These are phyloP conservation scores for Spilosoma lubricipeda DNA, from an alignment of 2,888 invertebrate species.

Conservation along the genomic window DNA sequence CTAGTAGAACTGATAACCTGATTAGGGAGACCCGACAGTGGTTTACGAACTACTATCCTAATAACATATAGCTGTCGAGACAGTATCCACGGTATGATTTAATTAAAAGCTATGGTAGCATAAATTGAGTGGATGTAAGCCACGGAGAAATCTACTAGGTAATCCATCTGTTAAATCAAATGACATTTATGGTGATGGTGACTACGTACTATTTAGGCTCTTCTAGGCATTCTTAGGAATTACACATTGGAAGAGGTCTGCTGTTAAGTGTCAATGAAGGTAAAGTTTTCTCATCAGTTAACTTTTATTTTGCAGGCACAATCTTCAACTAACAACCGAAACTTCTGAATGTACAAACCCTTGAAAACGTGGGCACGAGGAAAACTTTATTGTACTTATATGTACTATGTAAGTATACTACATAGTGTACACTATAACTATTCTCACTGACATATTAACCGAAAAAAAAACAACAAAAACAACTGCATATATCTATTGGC, in stretches of 20 bases:
- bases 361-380: neutral
- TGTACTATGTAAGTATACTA: too few relatives aligned
- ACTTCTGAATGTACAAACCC: neutral
- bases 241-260: neutral
- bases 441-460: neutral
- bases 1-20: constrained; percentile 4
- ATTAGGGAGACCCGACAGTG: neutral
- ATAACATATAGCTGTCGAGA: neutral
- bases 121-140: neutral
- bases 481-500: too few relatives aligned
- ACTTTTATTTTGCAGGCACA: neutral
- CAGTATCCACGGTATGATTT: neutral
- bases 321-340: neutral
- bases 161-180: neutral
- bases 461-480: neutral
- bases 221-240: neutral
- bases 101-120: neutral
- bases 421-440: too few relatives aligned
- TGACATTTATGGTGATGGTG: neutral
- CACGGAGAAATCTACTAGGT: neutral
- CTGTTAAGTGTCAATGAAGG: neutral
- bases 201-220: neutral
- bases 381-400: neutral
- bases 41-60: neutral
- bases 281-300: neutral